Conservation (phyloP, 2,797 vertebrate genomes). For the Brotula barbata region DNA sequence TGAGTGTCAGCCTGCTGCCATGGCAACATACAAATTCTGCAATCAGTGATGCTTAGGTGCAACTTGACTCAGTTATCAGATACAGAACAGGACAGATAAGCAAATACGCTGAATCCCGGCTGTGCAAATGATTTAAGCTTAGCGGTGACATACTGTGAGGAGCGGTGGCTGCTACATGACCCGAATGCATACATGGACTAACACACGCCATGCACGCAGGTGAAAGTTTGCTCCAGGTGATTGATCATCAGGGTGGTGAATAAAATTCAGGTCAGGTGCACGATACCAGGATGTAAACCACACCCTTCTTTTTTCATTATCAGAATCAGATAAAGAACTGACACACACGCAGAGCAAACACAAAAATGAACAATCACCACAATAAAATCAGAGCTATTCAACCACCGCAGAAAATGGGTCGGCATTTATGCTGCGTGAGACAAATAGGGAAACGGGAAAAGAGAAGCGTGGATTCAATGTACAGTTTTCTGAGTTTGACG, state of each 20-base stretch:
- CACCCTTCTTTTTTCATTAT: constrained; percentile 42
- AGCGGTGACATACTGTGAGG: constrained; percentile 22
- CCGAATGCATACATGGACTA: constrained; percentile 12
- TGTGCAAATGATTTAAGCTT: constrained; percentile 31
- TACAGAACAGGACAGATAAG: constrained; percentile 62
- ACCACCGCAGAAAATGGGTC: too few relatives aligned
- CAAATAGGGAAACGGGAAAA: too few relatives aligned
- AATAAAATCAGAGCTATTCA: too few relatives aligned
- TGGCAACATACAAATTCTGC: constrained; percentile 58
- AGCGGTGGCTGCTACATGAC: constrained; percentile 18
- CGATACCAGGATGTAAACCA: constrained; percentile 51
- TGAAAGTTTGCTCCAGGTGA: constrained; percentile 31
- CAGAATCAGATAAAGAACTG: too few relatives aligned
- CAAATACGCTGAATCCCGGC: constrained; percentile 49
- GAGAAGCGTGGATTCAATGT: too few relatives aligned
- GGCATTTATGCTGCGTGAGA: too few relatives aligned
- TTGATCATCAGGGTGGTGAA: constrained; percentile 29
- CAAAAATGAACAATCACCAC: not conserved
- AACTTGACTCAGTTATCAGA: constrained; percentile 53
- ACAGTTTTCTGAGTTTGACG: too few relatives aligned
- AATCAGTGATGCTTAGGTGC: constrained; percentile 52
- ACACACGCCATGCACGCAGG: not conserved
- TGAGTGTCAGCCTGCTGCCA: constrained; percentile 53
- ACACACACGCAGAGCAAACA: not conserved
- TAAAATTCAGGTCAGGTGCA: constrained; percentile 19